Percentiles rank a stretch among this genome's conserved stretches.
phyloP scores from a whole-genome alignment of 2,797 vertebrate species.

The Numenius phaeopus region DNA sequence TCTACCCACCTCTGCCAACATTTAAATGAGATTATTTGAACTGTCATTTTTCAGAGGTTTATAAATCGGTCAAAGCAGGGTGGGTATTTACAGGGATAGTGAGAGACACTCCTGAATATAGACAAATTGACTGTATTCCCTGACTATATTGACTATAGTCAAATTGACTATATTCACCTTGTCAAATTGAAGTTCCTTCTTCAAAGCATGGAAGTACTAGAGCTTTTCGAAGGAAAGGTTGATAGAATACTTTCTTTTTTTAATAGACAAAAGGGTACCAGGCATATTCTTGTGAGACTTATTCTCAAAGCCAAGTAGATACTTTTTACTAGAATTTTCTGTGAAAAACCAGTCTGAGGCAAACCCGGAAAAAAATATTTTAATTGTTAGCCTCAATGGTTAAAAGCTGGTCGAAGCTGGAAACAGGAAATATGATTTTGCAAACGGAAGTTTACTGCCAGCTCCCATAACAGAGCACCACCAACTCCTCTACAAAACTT shows the following conservation, averaged over 20 bases:
- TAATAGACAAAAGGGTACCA: background rate
- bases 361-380: background rate
- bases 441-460: background rate
- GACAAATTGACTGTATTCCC: background rate
- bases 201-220: background rate
- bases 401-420: background rate
- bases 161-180: background rate
- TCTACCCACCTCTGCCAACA: background rate
- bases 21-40: background rate
- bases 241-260: background rate
- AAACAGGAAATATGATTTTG: background rate
- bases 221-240: background rate
- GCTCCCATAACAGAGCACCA: background rate
- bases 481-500: background rate
- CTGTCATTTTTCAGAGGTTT: background rate
- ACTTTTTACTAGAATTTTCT: background rate
- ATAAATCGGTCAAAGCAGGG: background rate
- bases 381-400: background rate
- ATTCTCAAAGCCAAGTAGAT: background rate
- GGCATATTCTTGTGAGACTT: background rate
- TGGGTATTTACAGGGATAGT: background rate
- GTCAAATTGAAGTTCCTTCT: background rate
- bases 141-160: background rate
- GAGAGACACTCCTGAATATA: background rate
- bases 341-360: background rate